These are phyloP conservation scores for Megaptera novaeangliae DNA, from an alignment of 2,113 vertebrate species.

Conservation along the genomic window DNA sequence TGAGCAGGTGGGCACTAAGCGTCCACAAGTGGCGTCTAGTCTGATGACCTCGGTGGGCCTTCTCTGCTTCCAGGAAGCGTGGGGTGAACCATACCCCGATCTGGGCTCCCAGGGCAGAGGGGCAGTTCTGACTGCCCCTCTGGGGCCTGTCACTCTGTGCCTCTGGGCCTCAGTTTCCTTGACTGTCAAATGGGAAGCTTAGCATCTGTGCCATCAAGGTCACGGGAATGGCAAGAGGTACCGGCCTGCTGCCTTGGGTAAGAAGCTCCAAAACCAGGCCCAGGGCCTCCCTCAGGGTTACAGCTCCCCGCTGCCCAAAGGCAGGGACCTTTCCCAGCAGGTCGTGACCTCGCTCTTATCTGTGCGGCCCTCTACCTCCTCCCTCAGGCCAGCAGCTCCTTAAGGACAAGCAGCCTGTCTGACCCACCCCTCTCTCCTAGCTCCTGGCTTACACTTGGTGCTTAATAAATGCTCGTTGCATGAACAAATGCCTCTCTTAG, in stretches of 20 bases:
- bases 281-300: fast-evolving
- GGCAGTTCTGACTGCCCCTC: background rate
- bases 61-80: background rate
- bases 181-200: background rate
- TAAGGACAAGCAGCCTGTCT: too few species aligned
- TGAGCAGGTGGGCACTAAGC: fast-evolving
- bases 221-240: background rate
- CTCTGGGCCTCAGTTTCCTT: background rate
- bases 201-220: background rate
- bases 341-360: fast-evolving
- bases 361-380: background rate
- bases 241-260: background rate
- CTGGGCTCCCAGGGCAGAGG: background rate
- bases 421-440: background rate
- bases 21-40: fast-evolving
- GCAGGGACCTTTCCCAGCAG: background rate
- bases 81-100: background rate
- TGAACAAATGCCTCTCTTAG: background rate
- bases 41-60: background rate
- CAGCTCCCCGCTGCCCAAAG: fast-evolving
- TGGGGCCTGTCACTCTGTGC: background rate
- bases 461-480: background rate
- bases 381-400: background rate
- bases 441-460: background rate
- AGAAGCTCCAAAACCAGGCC: background rate